These are phyloP conservation scores for Aphis gossypii DNA, from an alignment of 1,140 invertebrate genomes.

Conservation along the genomic window DNA sequence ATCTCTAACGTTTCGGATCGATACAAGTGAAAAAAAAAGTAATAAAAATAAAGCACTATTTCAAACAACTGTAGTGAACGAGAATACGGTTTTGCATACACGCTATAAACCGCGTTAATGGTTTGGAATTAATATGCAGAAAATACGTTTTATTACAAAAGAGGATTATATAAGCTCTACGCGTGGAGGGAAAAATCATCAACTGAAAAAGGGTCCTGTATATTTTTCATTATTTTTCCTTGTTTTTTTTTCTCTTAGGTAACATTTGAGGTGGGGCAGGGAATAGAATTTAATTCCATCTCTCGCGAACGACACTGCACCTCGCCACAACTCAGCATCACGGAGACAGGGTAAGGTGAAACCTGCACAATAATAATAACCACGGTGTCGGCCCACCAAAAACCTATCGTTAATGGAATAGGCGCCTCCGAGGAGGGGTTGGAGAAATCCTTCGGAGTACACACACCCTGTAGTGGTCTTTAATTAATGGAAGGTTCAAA, in stretches of 20 bases:
- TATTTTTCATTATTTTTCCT: constrained; percentile 55
- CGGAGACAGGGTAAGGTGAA: background rate
- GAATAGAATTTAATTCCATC: constrained; percentile 41
- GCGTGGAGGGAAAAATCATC: constrained; percentile 39
- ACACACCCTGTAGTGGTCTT: constrained; percentile 27
- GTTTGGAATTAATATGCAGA: constrained; percentile 57
- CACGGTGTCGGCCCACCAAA: background rate
- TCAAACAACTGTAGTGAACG: background rate
- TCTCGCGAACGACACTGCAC: background rate
- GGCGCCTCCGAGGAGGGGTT: background rate
- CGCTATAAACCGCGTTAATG: constrained; percentile 57
- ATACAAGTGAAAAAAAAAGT: background rate
- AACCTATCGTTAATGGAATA: constrained; percentile 16
- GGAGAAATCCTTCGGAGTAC: background rate
- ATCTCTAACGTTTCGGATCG: constrained; percentile 7
- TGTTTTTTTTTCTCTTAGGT: background rate
- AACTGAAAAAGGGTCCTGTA: constrained; percentile 43
- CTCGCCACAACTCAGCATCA: background rate
- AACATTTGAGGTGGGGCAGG: background rate
- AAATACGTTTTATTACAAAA: constrained; percentile 57
- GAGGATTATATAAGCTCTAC: constrained; percentile 53
- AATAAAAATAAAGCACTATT: constrained; percentile 39
- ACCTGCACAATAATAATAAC: background rate
- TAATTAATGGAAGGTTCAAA: constrained; percentile 33
- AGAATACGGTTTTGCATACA: constrained; percentile 10